Base-by-base conservation (phyloP, 2,113 vertebrate genomes). In the Polyodon spathula region DNA sequence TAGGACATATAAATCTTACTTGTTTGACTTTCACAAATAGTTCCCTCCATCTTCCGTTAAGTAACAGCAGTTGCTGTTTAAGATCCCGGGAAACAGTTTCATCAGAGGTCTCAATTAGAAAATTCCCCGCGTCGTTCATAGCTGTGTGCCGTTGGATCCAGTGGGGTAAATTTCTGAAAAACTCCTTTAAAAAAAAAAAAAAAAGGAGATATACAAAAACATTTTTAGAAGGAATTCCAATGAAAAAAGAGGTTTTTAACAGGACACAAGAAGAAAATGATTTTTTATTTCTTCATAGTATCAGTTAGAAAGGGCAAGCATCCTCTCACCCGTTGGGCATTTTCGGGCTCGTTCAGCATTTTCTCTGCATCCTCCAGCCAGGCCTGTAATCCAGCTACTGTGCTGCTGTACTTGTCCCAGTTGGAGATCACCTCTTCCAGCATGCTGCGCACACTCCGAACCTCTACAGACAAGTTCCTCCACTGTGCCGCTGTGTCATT, bases 91-190 rank as follows among this genome's bases (percentile, higher is more conserved):
- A 99, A 58, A 99, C 90, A 0, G 86, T 84, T n/a, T 98, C 95
- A 46, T 98, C 93, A 12, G 93, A 97, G 0, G 95, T 97, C 78
- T 97, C 95, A 14, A 99, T 98, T 1, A 99, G 90, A 68, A 99
- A 99, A 80, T 99, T 99, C 39, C 96, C 96, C 2, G 96, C 89
- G 50, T 99, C 96, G 1, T 99, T 99, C 96, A 99, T 98, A 69
- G 92, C 86, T 65, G 89, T 89, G 68, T 99, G 96, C 69, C 97
- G 94, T 68, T 97, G 93, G 61, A 99, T 95, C 95, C 85, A 88
- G 71, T 86, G 79, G 16, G 84, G 78, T 16, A 88, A 70, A 68
- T 85, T 88, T 59, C 86, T 70, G 67, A 86, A 88, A 63, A 88
- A 88, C 58, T 86, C 83, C 48, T 50, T n/a, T 12, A n/a, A 14